phyloP scores from a whole-genome alignment of 2,888 invertebrate species.

The Eledone cirrhosa region DNA sequence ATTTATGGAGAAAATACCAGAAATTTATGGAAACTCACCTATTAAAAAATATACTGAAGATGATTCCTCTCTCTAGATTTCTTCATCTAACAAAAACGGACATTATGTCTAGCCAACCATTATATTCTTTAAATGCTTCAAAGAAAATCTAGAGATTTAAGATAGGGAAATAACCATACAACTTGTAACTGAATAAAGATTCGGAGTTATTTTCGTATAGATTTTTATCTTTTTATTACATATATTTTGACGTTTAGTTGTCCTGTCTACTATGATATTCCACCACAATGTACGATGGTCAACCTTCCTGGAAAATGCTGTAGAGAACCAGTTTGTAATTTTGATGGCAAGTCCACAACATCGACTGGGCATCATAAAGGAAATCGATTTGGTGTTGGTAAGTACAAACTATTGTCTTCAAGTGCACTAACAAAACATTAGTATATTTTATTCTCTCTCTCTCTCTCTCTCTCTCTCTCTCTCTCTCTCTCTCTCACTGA shows the following conservation, averaged over 20 bases:
- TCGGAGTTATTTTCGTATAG: background rate
- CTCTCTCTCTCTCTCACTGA: too few species aligned
- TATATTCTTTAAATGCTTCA: background rate
- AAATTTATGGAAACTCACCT: too few species aligned
- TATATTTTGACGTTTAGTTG: slow-evolving; percentile 43
- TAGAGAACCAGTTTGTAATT: slow-evolving; percentile 53
- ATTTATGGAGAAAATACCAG: too few species aligned
- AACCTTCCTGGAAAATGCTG: slow-evolving; percentile 48
- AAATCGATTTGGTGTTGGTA: slow-evolving; percentile 51
- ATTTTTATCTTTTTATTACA: background rate
- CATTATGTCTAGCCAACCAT: too few species aligned
- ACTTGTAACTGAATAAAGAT: background rate
- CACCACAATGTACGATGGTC: slow-evolving; percentile 53
- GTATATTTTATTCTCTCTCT: too few species aligned
- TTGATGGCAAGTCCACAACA: slow-evolving; percentile 49
- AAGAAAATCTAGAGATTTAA: background rate
- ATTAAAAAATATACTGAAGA: too few species aligned
- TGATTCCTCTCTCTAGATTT: too few species aligned
- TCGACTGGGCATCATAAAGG: slow-evolving; percentile 51
- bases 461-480: too few species aligned
- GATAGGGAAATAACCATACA: background rate
- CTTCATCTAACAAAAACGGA: too few species aligned
- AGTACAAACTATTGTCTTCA: slow-evolving; percentile 31
- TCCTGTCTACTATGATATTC: slow-evolving; percentile 54
- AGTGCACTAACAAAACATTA: too few species aligned